phyloP scores from a whole-genome alignment of 2,797 vertebrate genomes.

The Phataginus tricuspis region DNA sequence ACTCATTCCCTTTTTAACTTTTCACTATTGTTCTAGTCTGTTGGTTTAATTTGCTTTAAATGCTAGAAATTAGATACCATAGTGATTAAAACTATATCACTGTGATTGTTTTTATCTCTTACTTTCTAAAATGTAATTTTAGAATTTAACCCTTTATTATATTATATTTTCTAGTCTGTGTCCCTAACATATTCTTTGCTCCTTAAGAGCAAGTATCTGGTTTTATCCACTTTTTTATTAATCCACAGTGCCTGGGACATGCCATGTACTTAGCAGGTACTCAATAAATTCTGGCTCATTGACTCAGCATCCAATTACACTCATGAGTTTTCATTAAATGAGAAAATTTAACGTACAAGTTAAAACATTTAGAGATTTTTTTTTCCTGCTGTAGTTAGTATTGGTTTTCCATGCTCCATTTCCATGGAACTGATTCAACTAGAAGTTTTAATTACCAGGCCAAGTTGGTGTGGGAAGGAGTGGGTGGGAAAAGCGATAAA shows the following conservation, averaged over 20 bases:
- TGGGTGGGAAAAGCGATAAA: not conserved
- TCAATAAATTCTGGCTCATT: slow-evolving; percentile 62
- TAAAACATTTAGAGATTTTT: slow-evolving; percentile 35
- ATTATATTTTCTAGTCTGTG: not conserved
- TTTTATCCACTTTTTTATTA: not conserved
- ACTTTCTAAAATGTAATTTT: slow-evolving; percentile 40
- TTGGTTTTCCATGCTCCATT: slow-evolving; percentile 51
- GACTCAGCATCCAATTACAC: slow-evolving; percentile 45
- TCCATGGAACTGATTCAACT: slow-evolving; percentile 23
- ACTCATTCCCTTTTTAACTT: not conserved
- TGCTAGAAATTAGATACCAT: not conserved
- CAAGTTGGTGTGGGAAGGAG: not conserved
- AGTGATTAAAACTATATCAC: not conserved
- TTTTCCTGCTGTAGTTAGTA: slow-evolving; percentile 11
- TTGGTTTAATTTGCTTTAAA: slow-evolving; percentile 26
- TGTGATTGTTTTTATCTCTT: not conserved
- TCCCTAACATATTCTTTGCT: not conserved
- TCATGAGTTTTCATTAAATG: slow-evolving; percentile 66
- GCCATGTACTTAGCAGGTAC: not conserved
- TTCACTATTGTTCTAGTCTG: not conserved
- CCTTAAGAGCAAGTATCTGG: not conserved
- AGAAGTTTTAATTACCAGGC: slow-evolving; percentile 32
- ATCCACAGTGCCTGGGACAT: not conserved
- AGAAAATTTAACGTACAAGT: slow-evolving; percentile 57
- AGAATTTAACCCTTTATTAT: not conserved